Conservation (phyloP, 2,888 invertebrate species). For the Gymnocheta viridis region DNA sequence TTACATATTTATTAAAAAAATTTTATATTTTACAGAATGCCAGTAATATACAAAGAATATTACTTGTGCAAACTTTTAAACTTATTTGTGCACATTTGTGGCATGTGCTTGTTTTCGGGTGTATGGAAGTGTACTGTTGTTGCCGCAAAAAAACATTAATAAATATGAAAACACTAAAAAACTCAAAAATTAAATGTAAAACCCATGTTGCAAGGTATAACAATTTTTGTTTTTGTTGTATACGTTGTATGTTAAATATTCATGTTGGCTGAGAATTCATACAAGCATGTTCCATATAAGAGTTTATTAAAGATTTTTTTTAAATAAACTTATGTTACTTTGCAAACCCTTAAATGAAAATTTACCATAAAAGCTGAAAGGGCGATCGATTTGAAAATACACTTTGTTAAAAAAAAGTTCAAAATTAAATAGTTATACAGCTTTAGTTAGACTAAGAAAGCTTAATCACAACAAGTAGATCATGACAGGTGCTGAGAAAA, state of each 20-base stretch:
- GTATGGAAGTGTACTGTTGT: background rate
- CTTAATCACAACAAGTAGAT: too few relatives aligned
- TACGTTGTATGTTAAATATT: background rate
- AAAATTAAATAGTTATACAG: too few relatives aligned
- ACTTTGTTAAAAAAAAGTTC: too few relatives aligned
- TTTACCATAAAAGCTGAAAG: too few relatives aligned
- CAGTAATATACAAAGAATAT: conserved; percentile 21
- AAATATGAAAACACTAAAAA: background rate
- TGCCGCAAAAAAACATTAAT: background rate
- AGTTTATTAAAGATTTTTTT: background rate
- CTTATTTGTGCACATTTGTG: conserved; percentile 45
- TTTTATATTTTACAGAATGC: conserved; percentile 18
- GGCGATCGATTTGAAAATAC: too few relatives aligned
- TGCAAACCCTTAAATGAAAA: too few relatives aligned
- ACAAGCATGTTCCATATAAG: background rate
- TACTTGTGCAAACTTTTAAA: conserved; percentile 32
- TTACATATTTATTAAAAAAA: conserved; percentile 32
- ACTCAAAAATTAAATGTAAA: conserved; percentile 20
- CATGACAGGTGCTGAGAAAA: too few relatives aligned
- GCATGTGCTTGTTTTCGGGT: conserved; percentile 32
- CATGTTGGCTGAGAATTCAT: background rate
- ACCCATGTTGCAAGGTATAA: conserved; percentile 28
- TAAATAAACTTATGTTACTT: background rate
- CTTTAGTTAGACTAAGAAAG: too few relatives aligned
- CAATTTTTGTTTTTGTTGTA: background rate